Evolutionary conservation across 1,140 invertebrate species (phyloP).

Genomic region (Pseudomyrmex dendroicus): DNA sequence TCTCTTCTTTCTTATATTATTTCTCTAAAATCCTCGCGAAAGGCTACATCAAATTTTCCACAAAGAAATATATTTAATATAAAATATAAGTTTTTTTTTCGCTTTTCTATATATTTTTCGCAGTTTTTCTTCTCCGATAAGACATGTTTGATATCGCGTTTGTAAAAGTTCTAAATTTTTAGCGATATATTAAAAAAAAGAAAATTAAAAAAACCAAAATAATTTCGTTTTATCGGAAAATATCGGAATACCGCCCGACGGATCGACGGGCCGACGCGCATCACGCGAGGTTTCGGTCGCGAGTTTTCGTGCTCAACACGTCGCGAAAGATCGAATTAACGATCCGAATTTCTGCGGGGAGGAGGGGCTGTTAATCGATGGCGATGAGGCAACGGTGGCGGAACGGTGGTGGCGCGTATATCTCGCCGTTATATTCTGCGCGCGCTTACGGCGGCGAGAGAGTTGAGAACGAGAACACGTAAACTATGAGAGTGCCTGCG

Average conservation of each 20-base stretch:
- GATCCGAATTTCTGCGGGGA: constrained; percentile 40
- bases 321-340: constrained; percentile 25
- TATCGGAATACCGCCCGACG: not conserved
- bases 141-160: no score
- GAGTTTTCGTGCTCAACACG: not conserved
- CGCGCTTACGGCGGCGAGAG: not conserved
- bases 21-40: not conserved
- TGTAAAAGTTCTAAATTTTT: no score
- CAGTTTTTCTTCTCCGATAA: not conserved
- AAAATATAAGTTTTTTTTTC: no score
- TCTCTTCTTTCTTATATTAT: not conserved
- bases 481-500: constrained; percentile 71
- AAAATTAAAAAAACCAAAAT: not conserved
- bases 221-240: not conserved
- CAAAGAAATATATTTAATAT: no score
- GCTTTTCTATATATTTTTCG: not conserved
- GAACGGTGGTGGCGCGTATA: constrained; percentile 4
- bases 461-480: constrained; percentile 65
- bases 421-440: constrained; percentile 23
- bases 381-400: constrained; percentile 25
- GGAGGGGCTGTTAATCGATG: constrained; percentile 39
- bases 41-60: not conserved
- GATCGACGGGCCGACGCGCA: not conserved
- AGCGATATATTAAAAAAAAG: not conserved
- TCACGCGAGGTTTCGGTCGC: not conserved